Conservation (phyloP, 2,797 vertebrate species). For the Lithobates pipiens region DNA sequence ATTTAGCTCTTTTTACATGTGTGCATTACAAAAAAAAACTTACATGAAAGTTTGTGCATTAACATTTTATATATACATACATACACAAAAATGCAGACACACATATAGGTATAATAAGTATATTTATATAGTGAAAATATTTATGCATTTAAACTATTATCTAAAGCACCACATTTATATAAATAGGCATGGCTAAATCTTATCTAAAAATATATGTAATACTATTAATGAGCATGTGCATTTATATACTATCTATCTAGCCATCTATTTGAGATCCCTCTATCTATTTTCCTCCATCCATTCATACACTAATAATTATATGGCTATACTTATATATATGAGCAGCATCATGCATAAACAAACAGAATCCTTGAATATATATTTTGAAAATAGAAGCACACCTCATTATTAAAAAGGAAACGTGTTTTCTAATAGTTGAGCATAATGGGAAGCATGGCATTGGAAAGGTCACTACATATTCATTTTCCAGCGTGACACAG, state of each 20-base stretch:
- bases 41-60: not conserved
- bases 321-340: not conserved
- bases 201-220: not conserved
- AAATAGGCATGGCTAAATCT: not conserved
- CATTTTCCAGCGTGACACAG: slow-evolving; percentile 28
- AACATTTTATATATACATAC: not conserved
- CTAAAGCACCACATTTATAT: not conserved
- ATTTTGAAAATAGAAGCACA: not conserved
- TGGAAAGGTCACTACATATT: slow-evolving; percentile 49
- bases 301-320: not conserved
- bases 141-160: too few relatives aligned
- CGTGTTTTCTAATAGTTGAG: slow-evolving; percentile 22
- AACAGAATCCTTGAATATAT: not conserved
- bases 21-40: not conserved
- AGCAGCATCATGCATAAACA: not conserved
- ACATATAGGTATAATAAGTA: too few relatives aligned
- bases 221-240: too few relatives aligned
- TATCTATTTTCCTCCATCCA: not conserved
- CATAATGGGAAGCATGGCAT: slow-evolving; percentile 28
- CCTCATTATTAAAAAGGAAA: slow-evolving; percentile 31
- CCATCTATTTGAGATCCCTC: too few relatives aligned
- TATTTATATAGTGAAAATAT: too few relatives aligned
- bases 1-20: not conserved
- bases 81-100: not conserved
- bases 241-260: not conserved